Conservation (phyloP, 2,113 vertebrate genomes). For the Vulpes ferrilata region DNA sequence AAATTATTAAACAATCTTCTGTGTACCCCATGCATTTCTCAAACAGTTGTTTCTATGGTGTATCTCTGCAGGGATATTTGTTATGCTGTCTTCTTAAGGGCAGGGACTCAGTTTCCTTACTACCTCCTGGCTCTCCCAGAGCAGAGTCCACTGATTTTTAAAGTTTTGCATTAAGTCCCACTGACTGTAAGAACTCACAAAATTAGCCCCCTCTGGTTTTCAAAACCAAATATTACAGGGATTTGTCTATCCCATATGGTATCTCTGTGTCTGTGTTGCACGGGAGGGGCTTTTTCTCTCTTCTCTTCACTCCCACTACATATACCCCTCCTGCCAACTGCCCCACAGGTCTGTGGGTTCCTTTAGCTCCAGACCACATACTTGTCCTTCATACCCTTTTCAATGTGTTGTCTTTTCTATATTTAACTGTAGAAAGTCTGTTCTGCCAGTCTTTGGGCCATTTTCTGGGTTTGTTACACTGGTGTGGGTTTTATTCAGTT, state of each 20-base stretch:
- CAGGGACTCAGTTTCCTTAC: background rate
- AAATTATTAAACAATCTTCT: background rate
- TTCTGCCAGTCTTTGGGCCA: background rate
- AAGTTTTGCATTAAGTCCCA: background rate
- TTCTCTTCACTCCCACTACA: background rate
- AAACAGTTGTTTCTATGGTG: background rate
- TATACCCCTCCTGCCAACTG: background rate
- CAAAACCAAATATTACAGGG: background rate
- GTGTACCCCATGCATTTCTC: background rate
- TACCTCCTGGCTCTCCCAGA: background rate
- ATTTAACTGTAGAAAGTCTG: background rate
- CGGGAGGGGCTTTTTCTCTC: background rate
- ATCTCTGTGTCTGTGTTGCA: background rate
- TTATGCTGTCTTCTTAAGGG: background rate
- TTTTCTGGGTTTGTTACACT: background rate
- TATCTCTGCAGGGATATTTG: background rate
- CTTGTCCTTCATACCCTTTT: background rate
- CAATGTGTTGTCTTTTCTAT: background rate
- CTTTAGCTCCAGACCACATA: background rate
- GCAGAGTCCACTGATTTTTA: background rate
- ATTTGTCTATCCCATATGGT: background rate
- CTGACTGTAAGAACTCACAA: background rate
- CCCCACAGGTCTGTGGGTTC: background rate
- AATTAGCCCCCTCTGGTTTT: background rate
- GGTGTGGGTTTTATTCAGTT: background rate